Percentiles rank a stretch among this genome's conserved stretches.
Evolutionary conservation across 2,113 vertebrate species (phyloP).

Genomic region (Phalacrocorax aristotelis): DNA sequence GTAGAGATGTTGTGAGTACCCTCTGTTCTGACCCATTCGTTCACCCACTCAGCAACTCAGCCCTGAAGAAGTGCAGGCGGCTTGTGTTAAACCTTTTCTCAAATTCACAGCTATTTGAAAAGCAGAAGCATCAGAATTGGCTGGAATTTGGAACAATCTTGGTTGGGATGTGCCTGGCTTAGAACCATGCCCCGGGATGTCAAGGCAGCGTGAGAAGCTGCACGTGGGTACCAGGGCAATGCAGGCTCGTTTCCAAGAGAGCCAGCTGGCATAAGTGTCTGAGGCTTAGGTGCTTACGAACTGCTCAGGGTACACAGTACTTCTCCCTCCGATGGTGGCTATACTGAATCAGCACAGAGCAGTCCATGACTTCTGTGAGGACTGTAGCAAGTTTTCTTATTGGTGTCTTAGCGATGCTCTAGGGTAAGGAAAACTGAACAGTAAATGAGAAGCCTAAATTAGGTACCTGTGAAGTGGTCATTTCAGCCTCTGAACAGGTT

Average conservation of each 20-base stretch:
- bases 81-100: slow-evolving; percentile 15
- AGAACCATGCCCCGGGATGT: neutral
- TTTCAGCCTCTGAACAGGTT: neutral
- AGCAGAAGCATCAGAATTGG: neutral
- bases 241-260: neutral
- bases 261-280: neutral
- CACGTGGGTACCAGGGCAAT: neutral
- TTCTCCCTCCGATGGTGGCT: neutral
- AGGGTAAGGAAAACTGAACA: neutral
- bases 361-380: neutral
- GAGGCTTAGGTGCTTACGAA: neutral
- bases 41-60: neutral
- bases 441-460: neutral
- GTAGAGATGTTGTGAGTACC: neutral
- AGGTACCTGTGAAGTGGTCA: neutral
- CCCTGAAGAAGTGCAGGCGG: neutral
- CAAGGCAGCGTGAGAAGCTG: neutral
- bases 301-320: neutral
- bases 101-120: slow-evolving; percentile 24
- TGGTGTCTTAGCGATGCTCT: neutral
- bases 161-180: neutral
- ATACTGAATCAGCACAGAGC: neutral
- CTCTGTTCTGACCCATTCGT: slow-evolving; percentile 8
- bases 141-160: neutral
- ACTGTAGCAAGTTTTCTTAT: neutral